A percentile compares a stretch with the other conserved stretches of the same genome.
These are phyloP conservation scores for Meriones unguiculatus DNA, from an alignment of 2,113 vertebrate species.

Conservation along the genomic window DNA sequence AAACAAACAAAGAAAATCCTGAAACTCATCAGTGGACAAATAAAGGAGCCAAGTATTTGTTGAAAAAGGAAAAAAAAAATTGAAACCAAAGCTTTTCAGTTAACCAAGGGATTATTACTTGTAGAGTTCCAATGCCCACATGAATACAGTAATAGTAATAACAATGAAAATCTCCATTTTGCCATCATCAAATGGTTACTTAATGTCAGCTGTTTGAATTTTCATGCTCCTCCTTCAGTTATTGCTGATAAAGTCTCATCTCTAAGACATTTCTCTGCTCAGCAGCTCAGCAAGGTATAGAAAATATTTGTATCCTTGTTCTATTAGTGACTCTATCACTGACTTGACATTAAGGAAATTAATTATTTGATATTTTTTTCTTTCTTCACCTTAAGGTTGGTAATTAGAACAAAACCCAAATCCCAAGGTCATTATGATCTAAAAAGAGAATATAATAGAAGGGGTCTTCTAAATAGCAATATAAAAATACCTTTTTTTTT, in stretches of 20 bases:
- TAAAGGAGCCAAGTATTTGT: not conserved
- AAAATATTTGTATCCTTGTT: constrained; percentile 10
- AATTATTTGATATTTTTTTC: not conserved
- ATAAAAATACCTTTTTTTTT: not conserved
- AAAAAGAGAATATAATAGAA: not conserved
- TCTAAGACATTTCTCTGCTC: not conserved
- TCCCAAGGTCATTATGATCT: constrained; percentile 12
- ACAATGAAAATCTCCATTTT: constrained; percentile 9
- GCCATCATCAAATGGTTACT: constrained; percentile 47
- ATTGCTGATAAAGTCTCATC: not conserved
- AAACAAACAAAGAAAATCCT: not conserved
- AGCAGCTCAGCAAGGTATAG: not conserved
- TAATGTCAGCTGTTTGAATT: not conserved
- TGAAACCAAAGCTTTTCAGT: constrained; percentile 36
- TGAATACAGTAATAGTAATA: constrained; percentile 47
- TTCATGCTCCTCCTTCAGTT: not conserved
- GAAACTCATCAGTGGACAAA: not conserved
- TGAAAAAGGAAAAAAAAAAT: constrained; percentile 52
- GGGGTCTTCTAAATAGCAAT: not conserved
- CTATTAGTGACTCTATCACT: not conserved
- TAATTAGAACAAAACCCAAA: constrained; percentile 1
- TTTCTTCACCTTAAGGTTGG: constrained; percentile 2
- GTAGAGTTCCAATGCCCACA: not conserved
- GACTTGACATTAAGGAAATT: not conserved
- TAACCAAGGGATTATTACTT: constrained; percentile 46